Evolutionary conservation across 1,140 invertebrate species (phyloP), one percentile per base, ranked within the genome.

Genomic region (Cyphomyrmex costatus): DNA sequence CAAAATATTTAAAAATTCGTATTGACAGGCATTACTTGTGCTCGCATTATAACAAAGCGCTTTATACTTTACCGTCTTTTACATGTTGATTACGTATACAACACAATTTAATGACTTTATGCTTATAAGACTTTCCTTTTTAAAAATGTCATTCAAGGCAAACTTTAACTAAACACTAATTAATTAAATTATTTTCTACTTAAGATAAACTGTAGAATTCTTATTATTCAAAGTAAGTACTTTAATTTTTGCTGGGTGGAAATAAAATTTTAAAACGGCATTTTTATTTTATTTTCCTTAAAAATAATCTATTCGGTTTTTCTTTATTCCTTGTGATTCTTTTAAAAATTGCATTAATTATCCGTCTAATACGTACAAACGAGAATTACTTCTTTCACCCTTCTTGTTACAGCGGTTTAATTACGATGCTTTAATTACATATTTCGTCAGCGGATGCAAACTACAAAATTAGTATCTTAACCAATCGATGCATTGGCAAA

Each of bases 381-480:
- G 16, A 61, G 68, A 56, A 51, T 77, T 70, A 42, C 51, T 76
- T 58, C 56, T 66, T 86, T 70, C 19, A 42, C 12, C 53, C 16
- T 51, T 89, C 58, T 82, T 60, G 68, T 80, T 66, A 84, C 36
- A 10, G 61, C n/a, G 85, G 60, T 84, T 89, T 89, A 89, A 90
- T 90, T 89, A 90, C 65, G 73, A 60, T 51, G 33, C 87, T 79
- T 86, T 89, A 90, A 90, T 90, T 90, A 83, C 85, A 74, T 71
- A 24, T 77, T 63, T 70, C 19, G 21, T 46, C 21, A 6, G 33
- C 12, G 49, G 61, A 5, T 61, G 68, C 24, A 10, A 49, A 12
- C 16, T 49, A 58, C 51, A 76, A 89, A 88, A 89, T 76, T 79
- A 74, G 53, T 70, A 66, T 58, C 46, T 61, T 60, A 21, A 12